A percentile compares a stretch with the other conserved stretches of the same genome.
These are phyloP conservation scores for Melinaea menophilus DNA, from an alignment of 2,888 invertebrate genomes.

Conservation along the genomic window DNA sequence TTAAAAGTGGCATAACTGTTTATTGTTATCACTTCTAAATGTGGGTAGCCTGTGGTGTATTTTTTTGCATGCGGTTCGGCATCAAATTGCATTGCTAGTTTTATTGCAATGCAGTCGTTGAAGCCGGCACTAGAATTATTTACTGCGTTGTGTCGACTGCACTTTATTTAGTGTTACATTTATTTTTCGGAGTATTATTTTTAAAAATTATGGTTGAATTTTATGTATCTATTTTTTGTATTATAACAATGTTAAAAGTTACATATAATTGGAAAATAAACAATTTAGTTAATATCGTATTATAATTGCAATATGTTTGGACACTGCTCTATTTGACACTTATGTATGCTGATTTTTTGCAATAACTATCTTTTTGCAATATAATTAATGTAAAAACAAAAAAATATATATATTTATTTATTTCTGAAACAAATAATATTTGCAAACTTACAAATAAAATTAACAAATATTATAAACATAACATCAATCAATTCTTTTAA, in stretches of 20 bases:
- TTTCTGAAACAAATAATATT: too few species aligned
- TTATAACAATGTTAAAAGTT: not conserved
- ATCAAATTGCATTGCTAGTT: slow-evolving; percentile 72
- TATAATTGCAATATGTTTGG: too few species aligned
- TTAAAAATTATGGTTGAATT: not conserved
- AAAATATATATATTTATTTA: too few species aligned
- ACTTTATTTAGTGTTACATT: slow-evolving; percentile 46
- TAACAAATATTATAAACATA: slow-evolving; percentile 49
- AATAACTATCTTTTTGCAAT: too few species aligned
- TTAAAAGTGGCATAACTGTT: not conserved
- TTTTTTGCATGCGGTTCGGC: slow-evolving; percentile 21
- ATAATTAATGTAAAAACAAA: too few species aligned
- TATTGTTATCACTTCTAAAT: not conserved
- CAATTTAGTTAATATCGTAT: too few species aligned
- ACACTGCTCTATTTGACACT: too few species aligned
- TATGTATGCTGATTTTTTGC: too few species aligned
- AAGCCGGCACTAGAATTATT: slow-evolving; percentile 70
- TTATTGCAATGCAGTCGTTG: slow-evolving; percentile 70
- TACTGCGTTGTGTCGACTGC: slow-evolving; percentile 72
- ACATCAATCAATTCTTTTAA: slow-evolving; percentile 63
- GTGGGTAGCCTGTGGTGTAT: not conserved
- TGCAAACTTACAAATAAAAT: too few species aligned
- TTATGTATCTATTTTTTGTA: too few species aligned
- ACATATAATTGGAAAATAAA: not conserved
- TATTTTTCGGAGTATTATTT: slow-evolving; percentile 49